Conservation (phyloP, 2,888 invertebrate genomes). For the Nipponacmea schrenckii region DNA sequence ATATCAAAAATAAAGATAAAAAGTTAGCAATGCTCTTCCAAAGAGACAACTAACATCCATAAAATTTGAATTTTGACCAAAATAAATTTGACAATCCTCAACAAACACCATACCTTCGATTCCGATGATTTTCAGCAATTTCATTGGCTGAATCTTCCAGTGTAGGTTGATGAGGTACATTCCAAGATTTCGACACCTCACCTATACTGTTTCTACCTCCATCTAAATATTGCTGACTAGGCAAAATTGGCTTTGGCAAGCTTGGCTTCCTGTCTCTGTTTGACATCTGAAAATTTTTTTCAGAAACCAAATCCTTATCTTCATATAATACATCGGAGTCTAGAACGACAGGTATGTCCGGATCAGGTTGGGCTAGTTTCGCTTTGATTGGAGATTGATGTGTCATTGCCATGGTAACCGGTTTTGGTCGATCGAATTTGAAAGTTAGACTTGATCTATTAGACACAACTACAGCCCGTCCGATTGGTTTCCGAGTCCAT, state of each 20-base stretch:
- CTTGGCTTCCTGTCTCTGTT: constrained; percentile 14
- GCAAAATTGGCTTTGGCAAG: constrained; percentile 50
- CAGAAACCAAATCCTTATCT: neutral
- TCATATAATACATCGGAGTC: neutral
- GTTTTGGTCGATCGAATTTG: neutral
- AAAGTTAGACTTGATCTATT: neutral
- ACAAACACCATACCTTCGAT: too few species aligned
- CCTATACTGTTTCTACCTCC: constrained; percentile 22
- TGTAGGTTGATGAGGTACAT: constrained; percentile 13
- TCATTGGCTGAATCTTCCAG: too few species aligned
- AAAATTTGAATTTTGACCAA: too few species aligned
- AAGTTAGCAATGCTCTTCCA: too few species aligned
- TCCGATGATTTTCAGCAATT: too few species aligned
- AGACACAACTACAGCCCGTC: neutral
- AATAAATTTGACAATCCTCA: too few species aligned
- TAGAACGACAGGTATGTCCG: constrained; percentile 10
- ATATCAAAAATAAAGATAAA: too few species aligned
- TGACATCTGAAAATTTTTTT: neutral
- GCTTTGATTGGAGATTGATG: neutral
- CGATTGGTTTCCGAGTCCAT: neutral
- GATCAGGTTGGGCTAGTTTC: neutral
- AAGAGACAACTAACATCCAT: too few species aligned
- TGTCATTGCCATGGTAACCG: neutral
- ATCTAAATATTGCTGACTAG: constrained; percentile 51
- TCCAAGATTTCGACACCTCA: constrained; percentile 22